Conservation (phyloP, 1,140 invertebrate species). For the Halesus radiatus region DNA sequence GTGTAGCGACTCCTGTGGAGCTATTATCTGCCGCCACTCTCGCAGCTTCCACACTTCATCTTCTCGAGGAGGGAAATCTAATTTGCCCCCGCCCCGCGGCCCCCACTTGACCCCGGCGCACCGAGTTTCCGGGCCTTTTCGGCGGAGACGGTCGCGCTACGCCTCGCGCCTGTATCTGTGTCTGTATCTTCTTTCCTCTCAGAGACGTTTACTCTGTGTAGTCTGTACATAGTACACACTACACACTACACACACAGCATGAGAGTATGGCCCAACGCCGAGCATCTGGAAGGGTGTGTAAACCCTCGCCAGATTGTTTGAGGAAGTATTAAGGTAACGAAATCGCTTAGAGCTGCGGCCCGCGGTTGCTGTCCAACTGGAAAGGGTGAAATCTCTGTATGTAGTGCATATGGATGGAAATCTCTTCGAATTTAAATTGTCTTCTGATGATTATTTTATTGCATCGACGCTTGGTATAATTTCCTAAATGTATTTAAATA, state of each 20-base stretch:
- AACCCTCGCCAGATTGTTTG: conserved; percentile 1
- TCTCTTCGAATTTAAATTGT: no score
- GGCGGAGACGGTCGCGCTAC: not conserved
- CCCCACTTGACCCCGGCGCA: conserved; percentile 19
- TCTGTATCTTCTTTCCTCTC: no score
- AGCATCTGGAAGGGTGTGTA: not conserved
- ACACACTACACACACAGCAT: no score
- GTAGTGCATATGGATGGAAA: no score
- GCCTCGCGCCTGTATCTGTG: not conserved
- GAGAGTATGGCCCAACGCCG: no score
- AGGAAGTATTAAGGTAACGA: not conserved
- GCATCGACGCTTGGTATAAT: no score
- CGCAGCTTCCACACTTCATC: conserved; percentile 38
- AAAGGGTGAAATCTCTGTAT: no score
- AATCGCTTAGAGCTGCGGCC: not conserved
- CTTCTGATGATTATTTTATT: no score
- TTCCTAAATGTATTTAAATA: no score
- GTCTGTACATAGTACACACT: no score
- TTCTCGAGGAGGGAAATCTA: conserved; percentile 35
- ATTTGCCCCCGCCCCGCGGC: conserved; percentile 2
- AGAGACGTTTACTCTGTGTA: no score
- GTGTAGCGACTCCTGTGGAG: not conserved
- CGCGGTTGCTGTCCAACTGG: not conserved
- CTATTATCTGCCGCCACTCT: conserved; percentile 30
- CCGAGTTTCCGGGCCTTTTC: conserved; percentile 3